Conservation (phyloP, 1,140 invertebrate genomes). For the Protaetia brevitarsis region DNA sequence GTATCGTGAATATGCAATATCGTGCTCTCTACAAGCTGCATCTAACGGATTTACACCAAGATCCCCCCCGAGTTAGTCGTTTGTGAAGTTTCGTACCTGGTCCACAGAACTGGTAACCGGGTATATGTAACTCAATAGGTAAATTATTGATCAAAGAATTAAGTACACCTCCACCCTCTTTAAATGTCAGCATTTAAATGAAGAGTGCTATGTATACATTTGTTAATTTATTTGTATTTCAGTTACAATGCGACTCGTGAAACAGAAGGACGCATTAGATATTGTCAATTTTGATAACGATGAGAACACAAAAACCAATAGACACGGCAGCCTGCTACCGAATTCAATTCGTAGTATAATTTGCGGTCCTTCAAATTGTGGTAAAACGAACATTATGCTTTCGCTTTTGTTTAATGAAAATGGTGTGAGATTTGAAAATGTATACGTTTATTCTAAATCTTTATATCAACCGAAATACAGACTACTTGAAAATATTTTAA, state of each 20-base stretch:
- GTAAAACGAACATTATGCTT: conserved; percentile 33
- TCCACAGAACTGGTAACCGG: conserved; percentile 48
- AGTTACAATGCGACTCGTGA: not conserved
- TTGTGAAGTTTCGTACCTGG: conserved; percentile 34
- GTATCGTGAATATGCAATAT: conserved; percentile 39
- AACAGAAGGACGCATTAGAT: not conserved
- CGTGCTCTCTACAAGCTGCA: conserved; percentile 35
- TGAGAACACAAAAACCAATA: not conserved
- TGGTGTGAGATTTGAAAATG: conserved; percentile 33
- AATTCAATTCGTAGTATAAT: conserved; percentile 1
- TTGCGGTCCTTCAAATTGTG: conserved; percentile 30
- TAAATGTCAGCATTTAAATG: not conserved
- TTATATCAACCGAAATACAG: conserved; percentile 35
- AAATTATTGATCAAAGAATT: conserved; percentile 45
- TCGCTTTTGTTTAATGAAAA: conserved; percentile 28
- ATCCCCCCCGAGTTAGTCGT: conserved; percentile 31
- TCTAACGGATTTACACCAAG: conserved; percentile 37
- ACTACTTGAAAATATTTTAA: conserved; percentile 29
- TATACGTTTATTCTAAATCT: conserved; percentile 36
- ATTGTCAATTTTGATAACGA: not conserved
- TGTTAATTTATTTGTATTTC: not conserved
- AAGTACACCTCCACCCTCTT: not conserved
- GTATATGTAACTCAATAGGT: conserved; percentile 50
- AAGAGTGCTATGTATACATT: not conserved
- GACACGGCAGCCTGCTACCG: not conserved